phyloP scores from a whole-genome alignment of 2,888 invertebrate species.

The Spodoptera exigua region DNA sequence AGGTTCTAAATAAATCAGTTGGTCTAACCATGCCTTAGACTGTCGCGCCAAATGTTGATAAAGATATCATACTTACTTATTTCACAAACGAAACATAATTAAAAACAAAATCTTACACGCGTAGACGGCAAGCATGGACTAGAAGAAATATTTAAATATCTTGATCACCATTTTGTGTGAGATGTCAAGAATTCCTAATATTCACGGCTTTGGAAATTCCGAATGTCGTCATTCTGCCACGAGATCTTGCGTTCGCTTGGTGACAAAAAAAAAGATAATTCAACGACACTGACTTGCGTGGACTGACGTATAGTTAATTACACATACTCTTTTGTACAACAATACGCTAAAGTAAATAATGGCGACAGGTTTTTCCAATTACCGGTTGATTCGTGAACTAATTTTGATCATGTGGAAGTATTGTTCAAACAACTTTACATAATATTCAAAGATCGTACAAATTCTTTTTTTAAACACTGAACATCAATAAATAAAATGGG shows the following conservation, averaged over 20 bases:
- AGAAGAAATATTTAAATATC: background rate
- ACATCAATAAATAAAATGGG: too few species aligned
- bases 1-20: too few species aligned
- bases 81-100: too few species aligned
- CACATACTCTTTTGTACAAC: constrained; percentile 20
- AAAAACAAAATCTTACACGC: too few species aligned
- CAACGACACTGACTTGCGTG: constrained; percentile 24
- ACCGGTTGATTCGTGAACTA: constrained; percentile 3
- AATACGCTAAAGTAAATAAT: constrained; percentile 13
- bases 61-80: too few species aligned
- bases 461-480: background rate
- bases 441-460: too few species aligned
- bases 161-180: constrained; percentile 16
- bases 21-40: too few species aligned
- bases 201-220: constrained; percentile 53
- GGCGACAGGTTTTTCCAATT: constrained; percentile 28
- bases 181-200: constrained; percentile 44
- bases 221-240: constrained; percentile 54
- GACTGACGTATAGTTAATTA: constrained; percentile 34
- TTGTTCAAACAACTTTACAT: too few species aligned
- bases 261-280: constrained; percentile 52
- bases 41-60: too few species aligned
- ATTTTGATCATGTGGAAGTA: background rate
- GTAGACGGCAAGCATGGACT: background rate
- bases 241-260: constrained; percentile 26